Evolutionary conservation across 2,113 vertebrate species (phyloP).

Genomic region (Cyprinus carpio): DNA sequence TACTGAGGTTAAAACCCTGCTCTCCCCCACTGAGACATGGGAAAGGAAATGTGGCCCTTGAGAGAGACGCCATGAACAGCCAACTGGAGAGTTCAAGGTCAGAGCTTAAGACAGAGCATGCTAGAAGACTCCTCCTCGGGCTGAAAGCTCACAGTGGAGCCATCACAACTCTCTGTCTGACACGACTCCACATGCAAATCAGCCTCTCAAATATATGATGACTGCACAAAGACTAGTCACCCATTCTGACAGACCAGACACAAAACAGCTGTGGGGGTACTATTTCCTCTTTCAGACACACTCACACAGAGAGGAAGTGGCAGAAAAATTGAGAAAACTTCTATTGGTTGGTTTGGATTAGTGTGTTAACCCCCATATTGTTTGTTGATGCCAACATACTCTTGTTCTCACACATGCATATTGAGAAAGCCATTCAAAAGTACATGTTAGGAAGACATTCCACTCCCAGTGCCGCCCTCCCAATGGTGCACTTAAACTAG

Average conservation of each 20-base stretch:
- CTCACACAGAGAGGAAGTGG: not conserved
- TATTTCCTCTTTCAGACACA: slow-evolving; percentile 7
- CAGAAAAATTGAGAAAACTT: not conserved
- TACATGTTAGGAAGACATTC: slow-evolving; percentile 28
- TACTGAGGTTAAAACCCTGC: slow-evolving; percentile 26
- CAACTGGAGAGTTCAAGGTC: slow-evolving; percentile 33
- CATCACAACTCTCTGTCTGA: slow-evolving; percentile 31
- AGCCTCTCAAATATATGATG: slow-evolving; percentile 22
- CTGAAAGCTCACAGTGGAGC: slow-evolving; percentile 36
- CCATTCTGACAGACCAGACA: slow-evolving; percentile 7
- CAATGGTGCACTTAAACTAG: slow-evolving; percentile 21
- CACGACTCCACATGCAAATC: slow-evolving; percentile 40
- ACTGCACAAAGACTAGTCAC: slow-evolving; percentile 29
- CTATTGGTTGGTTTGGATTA: not conserved
- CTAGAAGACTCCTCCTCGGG: slow-evolving; percentile 26
- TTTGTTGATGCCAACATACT: not conserved
- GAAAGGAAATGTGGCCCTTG: slow-evolving; percentile 12
- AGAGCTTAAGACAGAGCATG: not conserved
- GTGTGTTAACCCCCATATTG: not conserved
- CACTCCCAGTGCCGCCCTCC: slow-evolving; percentile 17
- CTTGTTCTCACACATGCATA: not conserved
- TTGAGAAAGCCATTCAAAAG: slow-evolving; percentile 9
- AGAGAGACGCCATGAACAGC: not conserved
- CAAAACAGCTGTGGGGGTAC: slow-evolving; percentile 23
- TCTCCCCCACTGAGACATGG: slow-evolving; percentile 21